phyloP scores from a whole-genome alignment of 2,113 vertebrate species.

The Variabilichromis moorii region DNA sequence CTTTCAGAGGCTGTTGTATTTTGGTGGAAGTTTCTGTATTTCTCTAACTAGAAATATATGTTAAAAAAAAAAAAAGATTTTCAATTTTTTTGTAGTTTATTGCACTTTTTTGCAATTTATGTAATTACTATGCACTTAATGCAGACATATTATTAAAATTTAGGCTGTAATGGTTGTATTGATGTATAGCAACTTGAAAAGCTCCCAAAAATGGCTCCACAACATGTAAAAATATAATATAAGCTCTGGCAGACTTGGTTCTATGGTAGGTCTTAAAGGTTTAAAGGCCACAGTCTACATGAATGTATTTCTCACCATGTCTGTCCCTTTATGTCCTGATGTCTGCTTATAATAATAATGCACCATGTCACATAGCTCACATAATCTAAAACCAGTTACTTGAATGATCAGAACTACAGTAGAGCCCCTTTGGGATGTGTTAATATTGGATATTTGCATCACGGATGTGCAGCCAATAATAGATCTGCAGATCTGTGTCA shows the following conservation, averaged over 20 bases:
- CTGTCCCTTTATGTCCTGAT: neutral
- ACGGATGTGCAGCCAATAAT: neutral
- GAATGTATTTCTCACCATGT: neutral
- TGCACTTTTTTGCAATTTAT: neutral
- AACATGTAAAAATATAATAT: too few relatives aligned
- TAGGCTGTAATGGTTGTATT: too few relatives aligned
- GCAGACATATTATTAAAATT: fast-evolving
- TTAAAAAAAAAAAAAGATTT: too few relatives aligned
- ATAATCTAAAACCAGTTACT: neutral
- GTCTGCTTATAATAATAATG: neutral
- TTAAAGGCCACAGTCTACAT: neutral
- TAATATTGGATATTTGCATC: neutral
- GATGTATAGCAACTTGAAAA: too few relatives aligned
- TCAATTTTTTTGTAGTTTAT: too few relatives aligned
- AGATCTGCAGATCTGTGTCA: neutral
- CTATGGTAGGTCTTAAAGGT: too few relatives aligned
- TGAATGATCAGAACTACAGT: neutral
- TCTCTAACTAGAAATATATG: too few relatives aligned
- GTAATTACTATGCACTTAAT: neutral
- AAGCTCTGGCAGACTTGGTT: too few relatives aligned
- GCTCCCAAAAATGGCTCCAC: too few relatives aligned
- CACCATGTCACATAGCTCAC: neutral
- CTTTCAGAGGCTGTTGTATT: neutral
- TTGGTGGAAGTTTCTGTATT: neutral
- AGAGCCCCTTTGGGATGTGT: neutral